These are phyloP conservation scores for Ashinkailepas kermadecensis DNA, from an alignment of 2,888 invertebrate genomes.

Conservation along the genomic window DNA sequence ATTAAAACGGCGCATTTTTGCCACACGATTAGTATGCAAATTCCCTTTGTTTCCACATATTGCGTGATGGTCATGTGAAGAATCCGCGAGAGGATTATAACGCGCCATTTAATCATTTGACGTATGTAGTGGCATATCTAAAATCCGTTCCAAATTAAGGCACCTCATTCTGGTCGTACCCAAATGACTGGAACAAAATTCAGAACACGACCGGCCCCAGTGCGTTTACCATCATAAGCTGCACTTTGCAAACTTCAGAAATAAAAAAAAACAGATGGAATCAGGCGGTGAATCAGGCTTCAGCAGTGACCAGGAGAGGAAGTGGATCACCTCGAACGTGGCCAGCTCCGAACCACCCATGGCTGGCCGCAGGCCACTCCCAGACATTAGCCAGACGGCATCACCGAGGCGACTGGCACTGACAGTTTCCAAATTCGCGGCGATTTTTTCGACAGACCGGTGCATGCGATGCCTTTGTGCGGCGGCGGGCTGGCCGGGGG, in stretches of 20 bases:
- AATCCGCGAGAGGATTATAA: not conserved
- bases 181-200: not conserved
- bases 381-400: not conserved
- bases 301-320: too few species aligned
- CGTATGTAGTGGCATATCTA: not conserved
- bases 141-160: not conserved
- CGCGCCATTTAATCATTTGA: conserved; percentile 8
- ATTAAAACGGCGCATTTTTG: conserved; percentile 5
- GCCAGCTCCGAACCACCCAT: too few species aligned
- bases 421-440: conserved; percentile 19
- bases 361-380: too few species aligned
- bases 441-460: conserved; percentile 2
- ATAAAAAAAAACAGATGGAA: too few species aligned
- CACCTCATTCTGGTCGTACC: not conserved
- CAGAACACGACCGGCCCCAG: too few species aligned
- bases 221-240: too few species aligned
- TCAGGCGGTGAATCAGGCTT: too few species aligned
- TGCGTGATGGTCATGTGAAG: not conserved
- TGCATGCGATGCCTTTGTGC: not conserved
- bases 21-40: conserved; percentile 17
- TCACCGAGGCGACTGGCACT: not conserved
- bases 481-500: not conserved
- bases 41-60: conserved; percentile 17
- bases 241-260: too few species aligned
- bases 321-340: too few species aligned